Evolutionary conservation across 2,888 invertebrate species (phyloP).

Genomic region (Dynastes tityus): DNA sequence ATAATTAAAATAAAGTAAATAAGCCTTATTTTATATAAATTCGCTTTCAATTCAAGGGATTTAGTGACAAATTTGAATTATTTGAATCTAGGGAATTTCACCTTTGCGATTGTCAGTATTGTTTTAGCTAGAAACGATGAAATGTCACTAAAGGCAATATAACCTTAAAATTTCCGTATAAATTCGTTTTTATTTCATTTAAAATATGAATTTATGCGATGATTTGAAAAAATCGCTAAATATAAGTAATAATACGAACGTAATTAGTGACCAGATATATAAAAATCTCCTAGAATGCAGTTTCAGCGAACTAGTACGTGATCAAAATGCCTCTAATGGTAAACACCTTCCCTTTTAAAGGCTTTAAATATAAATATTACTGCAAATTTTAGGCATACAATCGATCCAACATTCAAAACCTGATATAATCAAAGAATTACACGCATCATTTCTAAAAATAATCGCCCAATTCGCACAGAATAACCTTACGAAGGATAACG

Average conservation of each 20-base stretch:
- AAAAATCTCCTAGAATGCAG: constrained; percentile 63
- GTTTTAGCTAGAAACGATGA: not conserved
- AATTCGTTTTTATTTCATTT: too few relatives aligned
- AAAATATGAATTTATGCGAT: constrained; percentile 50
- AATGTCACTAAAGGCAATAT: not conserved
- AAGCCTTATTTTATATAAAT: not conserved
- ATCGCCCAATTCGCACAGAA: constrained; percentile 64
- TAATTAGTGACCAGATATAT: constrained; percentile 59
- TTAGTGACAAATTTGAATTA: not conserved
- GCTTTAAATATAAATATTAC: not conserved
- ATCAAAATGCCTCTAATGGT: constrained; percentile 60
- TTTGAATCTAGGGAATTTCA: not conserved
- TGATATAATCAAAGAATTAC: constrained; percentile 65
- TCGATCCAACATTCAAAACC: constrained; percentile 64
- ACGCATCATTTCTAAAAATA: constrained; percentile 63
- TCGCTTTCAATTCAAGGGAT: not conserved
- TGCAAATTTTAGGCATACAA: constrained; percentile 60
- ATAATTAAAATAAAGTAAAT: not conserved
- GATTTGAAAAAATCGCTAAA: constrained; percentile 58
- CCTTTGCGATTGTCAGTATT: not conserved
- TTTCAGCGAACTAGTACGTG: constrained; percentile 59
- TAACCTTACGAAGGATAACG: constrained; percentile 59
- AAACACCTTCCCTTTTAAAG: not conserved
- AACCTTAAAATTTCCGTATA: not conserved
- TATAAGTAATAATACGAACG: constrained; percentile 58